These are phyloP conservation scores for Halcyon smyrnensis DNA, from an alignment of 2,797 vertebrate species.

Conservation along the genomic window DNA sequence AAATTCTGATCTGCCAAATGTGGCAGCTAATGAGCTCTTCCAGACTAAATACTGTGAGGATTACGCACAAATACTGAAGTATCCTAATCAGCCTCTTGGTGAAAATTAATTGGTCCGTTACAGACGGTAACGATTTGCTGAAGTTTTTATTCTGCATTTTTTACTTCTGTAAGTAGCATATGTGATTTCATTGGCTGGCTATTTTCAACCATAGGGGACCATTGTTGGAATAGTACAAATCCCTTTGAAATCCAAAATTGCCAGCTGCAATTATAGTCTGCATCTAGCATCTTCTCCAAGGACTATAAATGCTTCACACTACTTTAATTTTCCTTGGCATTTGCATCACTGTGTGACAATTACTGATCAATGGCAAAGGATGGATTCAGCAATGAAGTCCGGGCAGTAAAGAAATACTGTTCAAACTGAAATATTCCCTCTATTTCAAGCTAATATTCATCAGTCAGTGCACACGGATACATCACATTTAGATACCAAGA, in stretches of 20 bases:
- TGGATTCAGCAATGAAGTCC: background rate
- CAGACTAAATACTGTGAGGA: background rate
- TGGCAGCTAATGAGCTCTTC: slow-evolving; percentile 6
- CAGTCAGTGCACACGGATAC: background rate
- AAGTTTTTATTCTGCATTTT: slow-evolving; percentile 49
- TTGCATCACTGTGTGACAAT: slow-evolving; percentile 12
- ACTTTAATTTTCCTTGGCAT: slow-evolving; percentile 46
- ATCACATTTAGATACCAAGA: background rate
- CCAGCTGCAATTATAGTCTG: slow-evolving; percentile 51
- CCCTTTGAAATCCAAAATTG: slow-evolving; percentile 42
- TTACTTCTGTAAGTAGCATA: slow-evolving; percentile 36
- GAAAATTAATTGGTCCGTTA: slow-evolving; percentile 36
- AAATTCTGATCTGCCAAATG: slow-evolving; percentile 34
- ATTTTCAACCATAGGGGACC: slow-evolving; percentile 14
- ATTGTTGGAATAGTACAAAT: slow-evolving; percentile 34
- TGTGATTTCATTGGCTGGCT: slow-evolving; percentile 15
- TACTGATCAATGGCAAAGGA: background rate
- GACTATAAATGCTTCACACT: slow-evolving; percentile 17
- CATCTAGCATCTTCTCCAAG: slow-evolving; percentile 38
- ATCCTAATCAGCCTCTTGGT: slow-evolving; percentile 17
- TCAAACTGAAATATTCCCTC: background rate
- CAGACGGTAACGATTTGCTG: slow-evolving; percentile 16
- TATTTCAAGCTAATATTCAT: background rate
- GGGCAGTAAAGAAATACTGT: background rate
- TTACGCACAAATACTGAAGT: slow-evolving; percentile 28